Conservation (phyloP, 2,888 invertebrate species). For the Fissipunctia ypsillon region DNA sequence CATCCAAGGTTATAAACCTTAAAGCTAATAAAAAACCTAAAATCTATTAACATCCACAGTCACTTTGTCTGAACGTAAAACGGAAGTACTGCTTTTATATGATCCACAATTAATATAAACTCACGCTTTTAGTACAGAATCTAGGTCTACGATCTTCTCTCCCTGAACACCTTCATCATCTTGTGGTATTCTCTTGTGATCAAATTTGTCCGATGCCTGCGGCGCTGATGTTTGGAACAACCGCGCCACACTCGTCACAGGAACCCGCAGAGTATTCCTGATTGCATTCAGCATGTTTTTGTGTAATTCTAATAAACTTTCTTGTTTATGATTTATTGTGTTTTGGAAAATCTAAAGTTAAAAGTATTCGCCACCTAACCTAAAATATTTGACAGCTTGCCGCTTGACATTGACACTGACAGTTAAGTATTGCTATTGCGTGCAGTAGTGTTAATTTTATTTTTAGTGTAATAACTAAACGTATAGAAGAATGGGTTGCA, state of each 20-base stretch:
- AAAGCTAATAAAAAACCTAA: no score
- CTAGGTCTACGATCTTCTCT: conserved; percentile 93
- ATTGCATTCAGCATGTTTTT: conserved; percentile 80
- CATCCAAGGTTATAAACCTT: not conserved
- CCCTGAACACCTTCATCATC: conserved; percentile 95
- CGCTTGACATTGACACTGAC: conserved; percentile 48
- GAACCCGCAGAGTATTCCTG: conserved; percentile 75
- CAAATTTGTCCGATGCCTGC: conserved; percentile 81
- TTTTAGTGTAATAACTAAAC: not conserved
- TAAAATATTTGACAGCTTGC: conserved; percentile 39
- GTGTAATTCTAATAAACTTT: conserved; percentile 17
- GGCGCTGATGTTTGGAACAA: conserved; percentile 80
- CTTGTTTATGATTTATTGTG: not conserved
- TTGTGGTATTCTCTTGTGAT: conserved; percentile 85
- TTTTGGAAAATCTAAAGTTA: not conserved
- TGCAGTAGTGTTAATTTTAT: not conserved
- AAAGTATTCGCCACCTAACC: conserved; percentile 45
- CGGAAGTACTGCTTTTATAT: not conserved
- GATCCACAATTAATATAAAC: conserved; percentile 55
- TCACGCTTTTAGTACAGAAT: conserved; percentile 91
- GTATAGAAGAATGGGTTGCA: not conserved
- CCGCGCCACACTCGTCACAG: conserved; percentile 72
- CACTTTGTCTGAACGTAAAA: no score
- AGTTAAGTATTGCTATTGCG: conserved; percentile 29
- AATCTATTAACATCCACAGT: no score